These are phyloP conservation scores for Syritta pipiens DNA, from an alignment of 2,888 invertebrate genomes.

Conservation along the genomic window DNA sequence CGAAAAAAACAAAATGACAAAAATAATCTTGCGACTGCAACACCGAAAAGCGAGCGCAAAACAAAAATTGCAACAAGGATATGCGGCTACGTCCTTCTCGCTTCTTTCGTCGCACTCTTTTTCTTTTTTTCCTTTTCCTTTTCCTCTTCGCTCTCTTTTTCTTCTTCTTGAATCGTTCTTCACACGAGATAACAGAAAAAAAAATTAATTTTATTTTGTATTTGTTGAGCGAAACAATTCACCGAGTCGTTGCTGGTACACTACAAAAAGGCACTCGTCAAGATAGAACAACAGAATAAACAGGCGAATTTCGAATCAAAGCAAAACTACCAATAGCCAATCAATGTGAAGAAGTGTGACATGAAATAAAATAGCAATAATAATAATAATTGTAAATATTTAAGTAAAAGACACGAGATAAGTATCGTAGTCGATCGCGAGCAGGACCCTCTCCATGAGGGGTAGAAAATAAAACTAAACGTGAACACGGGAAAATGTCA, in stretches of 20 bases:
- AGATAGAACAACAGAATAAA: conserved; percentile 41
- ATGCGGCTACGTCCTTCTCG: conserved; percentile 13
- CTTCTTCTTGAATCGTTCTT: conserved; percentile 5
- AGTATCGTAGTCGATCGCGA: conserved; percentile 53
- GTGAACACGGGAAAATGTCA: conserved; percentile 70
- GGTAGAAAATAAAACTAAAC: conserved; percentile 72
- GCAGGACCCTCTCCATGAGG: conserved; percentile 71
- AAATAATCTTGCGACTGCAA: background rate
- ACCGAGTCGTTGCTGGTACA: conserved; percentile 54
- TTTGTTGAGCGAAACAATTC: conserved; percentile 46
- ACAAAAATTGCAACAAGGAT: conserved; percentile 46
- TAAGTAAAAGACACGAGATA: conserved; percentile 64
- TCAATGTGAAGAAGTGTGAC: conserved; percentile 22
- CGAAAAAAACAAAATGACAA: conserved; percentile 13
- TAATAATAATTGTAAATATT: conserved; percentile 49
- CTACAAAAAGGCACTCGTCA: conserved; percentile 47
- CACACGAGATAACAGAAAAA: conserved; percentile 14
- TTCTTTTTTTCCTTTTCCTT: conserved; percentile 53
- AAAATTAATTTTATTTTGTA: conserved; percentile 20
- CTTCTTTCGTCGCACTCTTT: conserved; percentile 1
- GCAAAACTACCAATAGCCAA: conserved; percentile 36
- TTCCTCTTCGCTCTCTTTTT: conserved; percentile 70
- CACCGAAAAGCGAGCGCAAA: conserved; percentile 15
- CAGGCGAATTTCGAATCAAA: conserved; percentile 53
- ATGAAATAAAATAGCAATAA: conserved; percentile 30